phyloP scores from a whole-genome alignment of 2,888 invertebrate species.

The Osedax frankpressi region DNA sequence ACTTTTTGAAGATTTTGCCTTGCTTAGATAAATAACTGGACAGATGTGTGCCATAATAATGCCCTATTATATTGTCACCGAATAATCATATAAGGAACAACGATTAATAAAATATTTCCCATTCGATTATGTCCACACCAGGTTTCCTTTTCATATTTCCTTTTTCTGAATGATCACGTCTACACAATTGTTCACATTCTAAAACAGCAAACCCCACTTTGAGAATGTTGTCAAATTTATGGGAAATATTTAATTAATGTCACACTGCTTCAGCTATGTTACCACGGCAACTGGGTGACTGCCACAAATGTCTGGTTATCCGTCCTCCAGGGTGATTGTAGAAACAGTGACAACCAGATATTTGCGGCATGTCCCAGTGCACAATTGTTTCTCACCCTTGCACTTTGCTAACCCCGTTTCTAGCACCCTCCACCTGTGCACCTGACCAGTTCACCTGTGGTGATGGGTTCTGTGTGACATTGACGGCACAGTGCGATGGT shows the following conservation, averaged over 20 bases:
- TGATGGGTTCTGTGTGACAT: conserved; percentile 27
- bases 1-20: neutral
- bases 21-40: conserved; percentile 6
- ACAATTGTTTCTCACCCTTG: conserved; percentile 4
- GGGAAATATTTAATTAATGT: conserved; percentile 10
- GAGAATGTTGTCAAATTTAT: neutral
- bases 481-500: conserved; percentile 31
- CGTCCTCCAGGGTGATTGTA: neutral
- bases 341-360: neutral
- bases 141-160: neutral
- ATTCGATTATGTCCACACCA: neutral
- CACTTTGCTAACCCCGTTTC: conserved; percentile 11
- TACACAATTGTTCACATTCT: neutral
- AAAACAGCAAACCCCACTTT: neutral
- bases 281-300: neutral
- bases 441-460: conserved; percentile 16
- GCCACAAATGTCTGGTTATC: conserved; percentile 1
- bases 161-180: neutral
- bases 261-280: conserved; percentile 1
- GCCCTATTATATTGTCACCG: neutral
- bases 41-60: neutral
- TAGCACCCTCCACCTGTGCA: conserved; percentile 7
- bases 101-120: conserved; percentile 6
- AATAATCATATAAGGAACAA: neutral
- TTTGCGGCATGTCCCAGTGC: conserved; percentile 4